phyloP scores from a whole-genome alignment of 2,888 invertebrate species.

The Agrilus mali region DNA sequence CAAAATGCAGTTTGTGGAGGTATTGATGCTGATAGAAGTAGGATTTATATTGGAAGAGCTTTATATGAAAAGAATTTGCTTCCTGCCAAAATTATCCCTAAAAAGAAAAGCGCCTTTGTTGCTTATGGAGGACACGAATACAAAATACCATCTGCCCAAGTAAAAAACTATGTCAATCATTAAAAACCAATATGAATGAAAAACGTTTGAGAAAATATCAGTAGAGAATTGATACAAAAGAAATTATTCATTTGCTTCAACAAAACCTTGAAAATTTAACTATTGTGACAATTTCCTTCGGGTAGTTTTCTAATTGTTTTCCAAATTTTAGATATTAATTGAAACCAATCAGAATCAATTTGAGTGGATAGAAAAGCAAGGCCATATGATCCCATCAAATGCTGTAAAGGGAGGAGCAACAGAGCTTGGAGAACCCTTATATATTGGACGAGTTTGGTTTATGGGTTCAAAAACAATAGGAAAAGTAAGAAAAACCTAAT shows the following conservation, averaged over 20 bases:
- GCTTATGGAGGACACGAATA: constrained; percentile 10
- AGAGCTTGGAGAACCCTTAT: constrained; percentile 27
- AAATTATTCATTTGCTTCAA: too few relatives aligned
- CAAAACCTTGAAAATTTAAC: too few relatives aligned
- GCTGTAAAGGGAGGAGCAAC: constrained; percentile 31
- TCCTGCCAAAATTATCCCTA: constrained; percentile 14
- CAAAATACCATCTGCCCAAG: neutral
- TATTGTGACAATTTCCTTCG: too few relatives aligned
- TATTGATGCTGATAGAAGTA: constrained; percentile 11
- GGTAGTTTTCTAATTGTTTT: too few relatives aligned
- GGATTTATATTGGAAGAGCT: constrained; percentile 12
- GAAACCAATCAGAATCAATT: too few relatives aligned
- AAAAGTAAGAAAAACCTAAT: constrained; percentile 5
- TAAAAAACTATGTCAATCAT: too few relatives aligned
- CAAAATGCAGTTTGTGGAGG: constrained; percentile 10
- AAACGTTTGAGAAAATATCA: too few relatives aligned
- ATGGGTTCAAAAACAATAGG: constrained; percentile 5
- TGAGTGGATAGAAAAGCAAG: too few relatives aligned
- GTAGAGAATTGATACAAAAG: too few relatives aligned
- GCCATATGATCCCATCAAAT: constrained; percentile 20
- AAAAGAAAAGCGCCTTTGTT: constrained; percentile 13
- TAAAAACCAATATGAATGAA: too few relatives aligned
- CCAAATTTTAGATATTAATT: too few relatives aligned
- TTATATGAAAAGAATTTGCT: constrained; percentile 7
- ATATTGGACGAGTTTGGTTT: constrained; percentile 23